Base-by-base conservation (phyloP, 2,888 invertebrate genomes). In the Eilema caniola region DNA sequence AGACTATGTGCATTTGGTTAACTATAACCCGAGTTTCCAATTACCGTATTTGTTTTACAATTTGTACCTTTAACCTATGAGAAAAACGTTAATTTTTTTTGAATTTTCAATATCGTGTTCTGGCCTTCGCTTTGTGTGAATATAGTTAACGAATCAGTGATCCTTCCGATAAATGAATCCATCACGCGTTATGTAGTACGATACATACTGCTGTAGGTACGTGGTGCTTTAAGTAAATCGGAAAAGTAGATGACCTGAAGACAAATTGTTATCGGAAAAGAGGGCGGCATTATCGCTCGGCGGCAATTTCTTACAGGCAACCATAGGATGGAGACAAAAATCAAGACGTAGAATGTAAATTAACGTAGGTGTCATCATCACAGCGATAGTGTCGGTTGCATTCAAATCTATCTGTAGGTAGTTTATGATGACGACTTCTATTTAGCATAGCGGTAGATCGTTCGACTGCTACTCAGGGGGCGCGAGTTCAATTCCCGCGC, bases 121-220 rank as follows among this genome's bases (percentile, higher is more conserved):
- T 70, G 65, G 73, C 90, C 89, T 86, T 88, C 85, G 71, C 57
- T 70, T 41, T 59, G 59, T 84, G 85, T 75, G 71, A 87, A 87
- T 82, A 62, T 79, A 59, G 78, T 86, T 88, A 87, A 78, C 84
- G 73, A 69, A 14, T 64, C 70, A 70, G 70, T 81, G 77, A 83
- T 80, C 69, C 73, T 79, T 70, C 71, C 37, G 70, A 60, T 80
- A 83, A 89, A 89, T 86, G 78, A 83, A 81, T 75, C 71, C 79
- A 81, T 86, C 89, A 89, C 89, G 88, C 82, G 62, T 53, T 28
- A 0, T 37, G 11, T 63, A 23, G 23, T 23, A 61, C n/a, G 5
- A 33, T 5, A 61, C 5, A 3, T 23, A 33, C 31, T n/a, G n/a
- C n/a, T 31, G n/a, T n/a, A n/a, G 28, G 1, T 28, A 31, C 31